phyloP scores from a whole-genome alignment of 2,888 invertebrate genomes.

The Hyppa rectilinea region DNA sequence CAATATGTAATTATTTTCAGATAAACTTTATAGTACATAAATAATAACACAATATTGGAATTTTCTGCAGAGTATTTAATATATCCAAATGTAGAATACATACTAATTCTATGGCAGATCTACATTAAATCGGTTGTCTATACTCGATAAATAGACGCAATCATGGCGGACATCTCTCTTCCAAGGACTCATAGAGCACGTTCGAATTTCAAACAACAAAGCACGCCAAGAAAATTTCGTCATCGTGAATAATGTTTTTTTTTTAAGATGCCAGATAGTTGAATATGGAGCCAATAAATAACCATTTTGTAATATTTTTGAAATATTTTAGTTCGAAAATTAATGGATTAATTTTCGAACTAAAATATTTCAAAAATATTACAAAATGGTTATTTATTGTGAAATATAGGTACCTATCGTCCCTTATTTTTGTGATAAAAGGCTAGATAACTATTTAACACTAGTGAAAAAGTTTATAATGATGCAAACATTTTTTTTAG shows the following conservation, averaged over 20 bases:
- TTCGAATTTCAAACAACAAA: slow-evolving; percentile 69
- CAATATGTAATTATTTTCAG: too few relatives aligned
- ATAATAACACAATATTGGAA: too few relatives aligned
- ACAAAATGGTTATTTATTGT: too few relatives aligned
- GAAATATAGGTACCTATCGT: neutral
- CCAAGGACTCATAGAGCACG: slow-evolving; percentile 72
- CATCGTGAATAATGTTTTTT: slow-evolving; percentile 60
- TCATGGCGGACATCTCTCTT: slow-evolving; percentile 62
- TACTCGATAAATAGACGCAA: slow-evolving; percentile 23
- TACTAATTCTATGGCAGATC: too few relatives aligned
- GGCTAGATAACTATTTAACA: neutral
- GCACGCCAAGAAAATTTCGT: slow-evolving; percentile 59
- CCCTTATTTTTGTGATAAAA: neutral
- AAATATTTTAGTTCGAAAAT: slow-evolving; percentile 13
- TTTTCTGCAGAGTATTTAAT: too few relatives aligned
- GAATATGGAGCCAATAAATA: slow-evolving; percentile 48
- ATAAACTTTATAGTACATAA: too few relatives aligned
- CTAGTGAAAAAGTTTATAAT: neutral
- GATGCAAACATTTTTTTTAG: neutral
- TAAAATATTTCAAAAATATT: too few relatives aligned
- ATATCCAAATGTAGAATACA: too few relatives aligned
- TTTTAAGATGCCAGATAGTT: slow-evolving; percentile 52
- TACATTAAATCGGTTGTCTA: slow-evolving; percentile 16
- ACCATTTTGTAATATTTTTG: slow-evolving; percentile 23
- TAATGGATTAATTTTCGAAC: slow-evolving; percentile 6